Evolutionary conservation across 2,888 invertebrate species (phyloP), one percentile per base, ranked within the genome.

Genomic region (Chaetoderma sp.): DNA sequence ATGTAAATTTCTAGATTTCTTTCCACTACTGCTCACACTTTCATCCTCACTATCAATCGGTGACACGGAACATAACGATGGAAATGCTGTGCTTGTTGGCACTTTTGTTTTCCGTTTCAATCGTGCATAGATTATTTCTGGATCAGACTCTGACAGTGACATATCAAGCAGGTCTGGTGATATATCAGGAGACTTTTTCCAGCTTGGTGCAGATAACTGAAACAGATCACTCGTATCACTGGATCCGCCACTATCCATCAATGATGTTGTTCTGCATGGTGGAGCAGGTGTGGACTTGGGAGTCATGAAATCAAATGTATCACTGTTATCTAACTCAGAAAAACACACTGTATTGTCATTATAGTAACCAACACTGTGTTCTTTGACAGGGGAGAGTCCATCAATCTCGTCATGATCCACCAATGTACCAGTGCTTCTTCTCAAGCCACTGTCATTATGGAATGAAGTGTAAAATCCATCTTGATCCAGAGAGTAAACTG

Each of bases 391-490:
- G 13, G 52, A 52, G n/a, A n/a, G n/a, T 8, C 18, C 13, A 13
- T 13, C n/a, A 13, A 33, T 33, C 23, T 52, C 52, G 3, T 52
- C 52, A n/a, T 52, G 32, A 16, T 52, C 52, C 52, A 28, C 28
- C 10, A 67, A 54, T 2, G 76, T 79, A 18, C 70, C 76, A 32
- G 72, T 77, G 68, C 81, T 78, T 55, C 74, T 75, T 52, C 77
- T 76, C 65, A 98, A 87, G 0, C 97, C 97, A 62, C 95, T 95
- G 86, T 98, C 97, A 90, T 95, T 92, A 86, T 98, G 96, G 89
- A 98, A 98, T 23, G 96, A 96, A 0, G 98, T 98, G 86, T 96
- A 98, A 86, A 97, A 98, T 6, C 98, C 98, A 87, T 98, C 98
- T 1, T 96, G 96, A 83, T 98, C 98, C 83, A 96, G 94, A 1